These are phyloP conservation scores for Lacanobia wlatinum DNA, from an alignment of 2,888 invertebrate species.

Conservation along the genomic window DNA sequence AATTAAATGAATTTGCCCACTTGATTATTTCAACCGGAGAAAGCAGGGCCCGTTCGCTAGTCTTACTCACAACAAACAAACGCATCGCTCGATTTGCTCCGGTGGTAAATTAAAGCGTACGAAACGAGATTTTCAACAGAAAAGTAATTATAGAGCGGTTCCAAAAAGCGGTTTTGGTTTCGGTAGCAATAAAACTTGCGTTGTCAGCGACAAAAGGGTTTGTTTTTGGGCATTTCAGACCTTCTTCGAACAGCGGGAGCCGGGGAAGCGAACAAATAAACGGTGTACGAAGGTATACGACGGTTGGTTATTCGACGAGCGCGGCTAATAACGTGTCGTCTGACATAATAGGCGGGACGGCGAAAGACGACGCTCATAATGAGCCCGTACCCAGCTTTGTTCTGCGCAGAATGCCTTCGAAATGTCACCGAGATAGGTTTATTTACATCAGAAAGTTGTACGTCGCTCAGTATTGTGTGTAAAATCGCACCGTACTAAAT, in stretches of 20 bases:
- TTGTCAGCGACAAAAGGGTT: slow-evolving; percentile 79
- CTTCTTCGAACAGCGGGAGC: slow-evolving; percentile 75
- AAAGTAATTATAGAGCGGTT: slow-evolving; percentile 72
- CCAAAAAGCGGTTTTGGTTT: slow-evolving; percentile 75
- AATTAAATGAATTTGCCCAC: neutral
- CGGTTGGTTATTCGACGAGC: slow-evolving; percentile 62
- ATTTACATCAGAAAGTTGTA: slow-evolving; percentile 70
- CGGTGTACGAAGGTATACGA: slow-evolving; percentile 57
- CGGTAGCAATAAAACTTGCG: slow-evolving; percentile 86
- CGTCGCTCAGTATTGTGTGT: slow-evolving; percentile 62
- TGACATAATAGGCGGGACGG: slow-evolving; percentile 65
- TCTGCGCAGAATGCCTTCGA: slow-evolving; percentile 60
- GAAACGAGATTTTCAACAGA: slow-evolving; percentile 72
- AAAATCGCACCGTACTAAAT: slow-evolving; percentile 64
- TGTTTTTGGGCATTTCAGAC: slow-evolving; percentile 68
- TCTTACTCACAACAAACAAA: slow-evolving; percentile 50
- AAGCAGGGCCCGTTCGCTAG: slow-evolving; percentile 28
- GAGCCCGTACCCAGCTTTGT: slow-evolving; percentile 67
- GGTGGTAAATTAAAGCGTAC: slow-evolving; percentile 64
- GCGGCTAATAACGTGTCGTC: slow-evolving; percentile 69
- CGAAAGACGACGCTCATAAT: slow-evolving; percentile 68
- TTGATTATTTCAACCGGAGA: slow-evolving; percentile 17
- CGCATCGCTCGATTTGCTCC: slow-evolving; percentile 63
- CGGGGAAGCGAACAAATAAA: slow-evolving; percentile 69
- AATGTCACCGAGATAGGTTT: slow-evolving; percentile 68